A percentile compares a stretch with the other conserved stretches of the same genome.
These are phyloP conservation scores for Anhinga anhinga DNA, from an alignment of 2,113 vertebrate species.

Conservation along the genomic window DNA sequence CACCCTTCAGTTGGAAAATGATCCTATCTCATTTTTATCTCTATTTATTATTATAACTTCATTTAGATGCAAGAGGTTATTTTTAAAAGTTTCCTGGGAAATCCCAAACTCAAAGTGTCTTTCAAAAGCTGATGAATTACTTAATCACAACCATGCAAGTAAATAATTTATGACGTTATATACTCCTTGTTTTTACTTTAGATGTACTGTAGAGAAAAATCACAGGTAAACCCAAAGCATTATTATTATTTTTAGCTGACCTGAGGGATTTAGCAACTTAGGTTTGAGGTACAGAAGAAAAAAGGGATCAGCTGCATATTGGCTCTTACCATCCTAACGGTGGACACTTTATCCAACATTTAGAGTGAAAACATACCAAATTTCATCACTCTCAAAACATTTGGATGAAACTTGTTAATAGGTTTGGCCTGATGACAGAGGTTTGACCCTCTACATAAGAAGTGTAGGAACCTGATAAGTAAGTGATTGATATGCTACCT, in stretches of 20 bases:
- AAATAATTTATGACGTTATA: background rate
- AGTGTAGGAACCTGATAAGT: background rate
- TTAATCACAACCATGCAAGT: background rate
- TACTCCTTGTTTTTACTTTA: background rate
- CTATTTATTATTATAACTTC: background rate
- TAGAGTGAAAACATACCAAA: background rate
- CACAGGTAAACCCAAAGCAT: background rate
- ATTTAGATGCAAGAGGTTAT: background rate
- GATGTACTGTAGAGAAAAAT: background rate
- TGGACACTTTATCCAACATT: background rate
- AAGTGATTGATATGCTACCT: background rate
- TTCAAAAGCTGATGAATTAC: background rate
- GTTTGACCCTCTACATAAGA: background rate
- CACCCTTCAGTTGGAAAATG: background rate
- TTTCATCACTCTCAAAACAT: background rate
- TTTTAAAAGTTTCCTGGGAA: background rate
- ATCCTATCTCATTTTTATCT: background rate
- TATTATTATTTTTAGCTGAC: background rate
- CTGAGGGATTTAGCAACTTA: background rate
- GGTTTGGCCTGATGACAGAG: background rate
- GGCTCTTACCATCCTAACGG: background rate
- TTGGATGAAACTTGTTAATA: background rate
- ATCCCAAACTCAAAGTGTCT: background rate
- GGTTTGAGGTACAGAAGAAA: background rate
- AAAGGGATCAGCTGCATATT: background rate